Evolutionary conservation across 2,113 vertebrate genomes (phyloP).

Genomic region (Patagioenas fasciata): DNA sequence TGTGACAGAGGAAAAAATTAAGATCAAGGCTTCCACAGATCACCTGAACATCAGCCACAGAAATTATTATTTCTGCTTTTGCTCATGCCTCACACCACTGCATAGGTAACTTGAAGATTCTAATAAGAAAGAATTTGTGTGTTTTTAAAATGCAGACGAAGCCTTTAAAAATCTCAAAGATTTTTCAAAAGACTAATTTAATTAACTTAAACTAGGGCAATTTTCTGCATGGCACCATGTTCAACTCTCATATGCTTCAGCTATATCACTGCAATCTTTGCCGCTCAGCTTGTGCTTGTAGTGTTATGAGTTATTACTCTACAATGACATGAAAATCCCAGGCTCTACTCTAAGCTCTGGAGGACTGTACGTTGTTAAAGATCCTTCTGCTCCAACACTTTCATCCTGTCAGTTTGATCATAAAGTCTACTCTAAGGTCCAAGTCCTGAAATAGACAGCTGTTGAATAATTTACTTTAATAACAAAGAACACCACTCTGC

Average conservation of each 20-base stretch:
- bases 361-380: background rate
- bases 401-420: background rate
- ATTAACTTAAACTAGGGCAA: background rate
- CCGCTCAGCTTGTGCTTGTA: accelerated
- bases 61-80: background rate
- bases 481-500: background rate
- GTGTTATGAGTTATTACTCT: background rate
- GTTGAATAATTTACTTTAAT: background rate
- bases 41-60: background rate
- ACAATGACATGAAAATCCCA: background rate
- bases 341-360: background rate
- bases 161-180: background rate
- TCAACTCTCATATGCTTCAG: background rate
- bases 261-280: background rate
- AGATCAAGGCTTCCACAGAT: background rate
- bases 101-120: background rate
- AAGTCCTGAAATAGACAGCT: background rate
- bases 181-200: background rate
- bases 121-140: background rate
- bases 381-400: background rate
- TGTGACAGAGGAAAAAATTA: background rate
- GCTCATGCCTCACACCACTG: background rate
- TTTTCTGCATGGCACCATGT: background rate
- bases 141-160: background rate
- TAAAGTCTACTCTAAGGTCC: background rate